phyloP scores from a whole-genome alignment of 2,797 vertebrate species.

The Ptychobarbus kaznakovi region DNA sequence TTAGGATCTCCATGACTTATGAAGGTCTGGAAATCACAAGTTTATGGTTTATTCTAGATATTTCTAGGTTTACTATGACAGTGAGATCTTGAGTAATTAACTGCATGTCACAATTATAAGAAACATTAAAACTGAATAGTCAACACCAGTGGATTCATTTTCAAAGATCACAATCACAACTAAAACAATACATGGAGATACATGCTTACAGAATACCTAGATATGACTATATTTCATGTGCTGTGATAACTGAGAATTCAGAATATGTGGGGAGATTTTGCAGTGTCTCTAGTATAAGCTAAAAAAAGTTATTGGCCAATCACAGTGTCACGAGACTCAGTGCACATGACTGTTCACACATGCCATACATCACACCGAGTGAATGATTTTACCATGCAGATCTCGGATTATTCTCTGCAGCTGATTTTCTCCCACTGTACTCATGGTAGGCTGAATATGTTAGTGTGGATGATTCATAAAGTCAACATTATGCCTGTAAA shows the following conservation, averaged over 20 bases:
- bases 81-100: not conserved
- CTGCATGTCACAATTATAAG: not conserved
- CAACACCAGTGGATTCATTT: not conserved
- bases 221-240: not conserved
- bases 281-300: not conserved
- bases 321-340: not conserved
- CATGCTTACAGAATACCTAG: not conserved
- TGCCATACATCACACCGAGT: not conserved
- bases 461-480: constrained; percentile 23
- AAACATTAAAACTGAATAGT: not conserved
- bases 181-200: not conserved
- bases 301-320: not conserved
- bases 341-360: not conserved
- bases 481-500: constrained; percentile 45
- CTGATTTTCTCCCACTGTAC: constrained; percentile 85
- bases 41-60: not conserved
- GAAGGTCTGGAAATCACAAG: not conserved
- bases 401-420: constrained; percentile 94
- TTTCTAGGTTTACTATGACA: not conserved
- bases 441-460: constrained; percentile 76
- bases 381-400: constrained; percentile 83
- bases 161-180: not conserved
- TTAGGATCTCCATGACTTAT: not conserved
- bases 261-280: not conserved
- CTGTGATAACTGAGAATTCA: not conserved